Percentiles rank a stretch among this genome's conserved stretches.
Evolutionary conservation across 1,140 invertebrate genomes (phyloP).

Genomic region (Stegodyphus mimosarum): DNA sequence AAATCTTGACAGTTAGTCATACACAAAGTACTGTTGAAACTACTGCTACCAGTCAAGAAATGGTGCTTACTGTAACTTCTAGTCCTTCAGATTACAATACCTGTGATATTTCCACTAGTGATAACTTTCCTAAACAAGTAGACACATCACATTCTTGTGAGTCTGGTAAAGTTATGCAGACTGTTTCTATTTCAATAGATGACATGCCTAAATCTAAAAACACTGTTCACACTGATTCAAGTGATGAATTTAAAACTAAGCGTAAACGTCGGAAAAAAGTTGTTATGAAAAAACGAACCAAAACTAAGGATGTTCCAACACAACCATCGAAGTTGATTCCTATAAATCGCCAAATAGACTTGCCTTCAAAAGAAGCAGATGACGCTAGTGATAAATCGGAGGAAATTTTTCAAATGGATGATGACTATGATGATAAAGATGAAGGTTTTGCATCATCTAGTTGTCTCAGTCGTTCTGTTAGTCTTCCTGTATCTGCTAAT

Average conservation of each 20-base stretch:
- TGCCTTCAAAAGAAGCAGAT: not conserved
- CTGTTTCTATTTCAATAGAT: not conserved
- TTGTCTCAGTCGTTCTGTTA: conserved; percentile 41
- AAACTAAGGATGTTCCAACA: conserved; percentile 13
- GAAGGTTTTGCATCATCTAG: conserved; percentile 27
- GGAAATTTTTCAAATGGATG: conserved; percentile 72
- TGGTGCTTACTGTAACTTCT: conserved; percentile 15
- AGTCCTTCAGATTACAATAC: conserved; percentile 4
- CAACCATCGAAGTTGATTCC: not conserved
- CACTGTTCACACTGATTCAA: conserved; percentile 42
- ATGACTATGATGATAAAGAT: conserved; percentile 74
- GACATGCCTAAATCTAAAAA: not conserved
- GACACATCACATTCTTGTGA: not conserved
- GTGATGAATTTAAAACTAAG: conserved; percentile 54
- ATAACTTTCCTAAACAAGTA: conserved; percentile 11
- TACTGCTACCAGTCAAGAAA: not conserved
- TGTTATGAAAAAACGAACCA: conserved; percentile 26
- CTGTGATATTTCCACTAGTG: conserved; percentile 51
- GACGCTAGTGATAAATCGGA: conserved; percentile 58
- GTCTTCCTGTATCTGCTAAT: conserved; percentile 39
- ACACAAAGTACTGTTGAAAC: not conserved
- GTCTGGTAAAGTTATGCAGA: not conserved
- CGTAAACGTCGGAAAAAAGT: conserved; percentile 21
- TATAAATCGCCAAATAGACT: not conserved
- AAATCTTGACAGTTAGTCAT: not conserved